Base-by-base conservation (phyloP, 23 tunicate species). In the Oikopleura dioica region DNA sequence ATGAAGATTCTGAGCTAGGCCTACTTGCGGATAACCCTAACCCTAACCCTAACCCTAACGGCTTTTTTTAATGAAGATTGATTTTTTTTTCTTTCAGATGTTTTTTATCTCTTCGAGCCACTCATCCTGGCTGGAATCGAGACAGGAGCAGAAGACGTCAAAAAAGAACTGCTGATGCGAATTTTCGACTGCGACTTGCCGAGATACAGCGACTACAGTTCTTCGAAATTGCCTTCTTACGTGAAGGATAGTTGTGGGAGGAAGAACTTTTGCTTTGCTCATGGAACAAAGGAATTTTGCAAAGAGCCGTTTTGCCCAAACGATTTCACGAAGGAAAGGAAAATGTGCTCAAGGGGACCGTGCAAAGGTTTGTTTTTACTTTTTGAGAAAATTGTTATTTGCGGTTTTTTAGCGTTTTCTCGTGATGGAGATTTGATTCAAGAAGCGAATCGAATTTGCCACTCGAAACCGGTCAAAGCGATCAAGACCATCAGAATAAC, bases 401-500 rank as follows among this genome's bases (percentile, higher is more conserved):
- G n/a, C n/a, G n/a, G n/a, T n/a, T 63, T 23, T 28, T 31, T 31
- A 28, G 72, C 30, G 72, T 31, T 31, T 24, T 2, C 33, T 63
- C 16, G 55, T 44, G 9, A 9, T 16, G 55, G 16, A 44, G 33
- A 23, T 31, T 28, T 63, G 16, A 12, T 12, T 31, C 29, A 63
- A 28, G 33, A 63, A 24, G 29, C 72, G 5, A 28, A 12, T 63
- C 5, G 32, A 28, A 2, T 63, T 21, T 63, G 72, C 72, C 4
- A 63, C 16, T 63, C 72, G 5, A 24, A 31, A 28, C 2, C 72
- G 33, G 30, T 12, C 33, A 23, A 12, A 23, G 29, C 72, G 2
- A 63, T 63, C 29, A 63, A 63, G 33, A 63, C 72, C 16, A 63
- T 63, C 72, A 24, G 72, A 63, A 63, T 63, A 2, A 63, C 72